Conservation (phyloP, 53 echinoderm and acorn worm genomes). For the Echinometra lucunter region DNA sequence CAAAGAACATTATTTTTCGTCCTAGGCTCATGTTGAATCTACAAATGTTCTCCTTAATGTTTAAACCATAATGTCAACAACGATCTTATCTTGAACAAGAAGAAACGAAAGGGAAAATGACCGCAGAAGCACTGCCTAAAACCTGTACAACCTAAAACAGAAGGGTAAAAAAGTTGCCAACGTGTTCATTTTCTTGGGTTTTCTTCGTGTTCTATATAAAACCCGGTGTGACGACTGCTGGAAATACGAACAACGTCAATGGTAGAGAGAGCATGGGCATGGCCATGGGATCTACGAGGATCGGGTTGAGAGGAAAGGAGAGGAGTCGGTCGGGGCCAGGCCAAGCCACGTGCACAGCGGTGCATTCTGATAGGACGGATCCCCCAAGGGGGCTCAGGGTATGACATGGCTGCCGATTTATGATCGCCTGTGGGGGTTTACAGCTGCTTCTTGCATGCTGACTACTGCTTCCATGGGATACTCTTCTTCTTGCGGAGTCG, state of each 20-base stretch:
- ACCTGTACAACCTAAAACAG: conserved; percentile 41
- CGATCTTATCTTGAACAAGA: background rate
- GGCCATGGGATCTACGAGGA: conserved; percentile 7
- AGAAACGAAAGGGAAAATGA: background rate
- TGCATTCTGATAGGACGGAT: conserved; percentile 61
- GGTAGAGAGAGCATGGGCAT: conserved; percentile 1
- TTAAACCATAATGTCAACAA: background rate
- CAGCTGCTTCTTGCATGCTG: conserved; percentile 60
- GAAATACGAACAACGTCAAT: background rate
- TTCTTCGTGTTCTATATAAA: conserved; percentile 31
- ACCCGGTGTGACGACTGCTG: conserved; percentile 18
- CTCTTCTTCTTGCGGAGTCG: background rate
- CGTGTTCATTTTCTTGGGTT: conserved; percentile 69
- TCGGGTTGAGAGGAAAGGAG: background rate
- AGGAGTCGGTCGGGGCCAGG: background rate
- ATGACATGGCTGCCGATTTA: conserved; percentile 67
- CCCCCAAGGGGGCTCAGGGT: conserved; percentile 60
- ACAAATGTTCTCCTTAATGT: background rate
- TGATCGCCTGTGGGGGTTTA: conserved; percentile 68
- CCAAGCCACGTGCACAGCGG: conserved; percentile 66
- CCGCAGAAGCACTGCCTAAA: background rate
- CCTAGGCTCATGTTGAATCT: background rate
- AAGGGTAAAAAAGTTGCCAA: conserved; percentile 69
- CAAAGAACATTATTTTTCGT: background rate
- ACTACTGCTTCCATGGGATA: background rate